phyloP scores from a whole-genome alignment of 2,113 vertebrate species.

The Hipposideros armiger region DNA sequence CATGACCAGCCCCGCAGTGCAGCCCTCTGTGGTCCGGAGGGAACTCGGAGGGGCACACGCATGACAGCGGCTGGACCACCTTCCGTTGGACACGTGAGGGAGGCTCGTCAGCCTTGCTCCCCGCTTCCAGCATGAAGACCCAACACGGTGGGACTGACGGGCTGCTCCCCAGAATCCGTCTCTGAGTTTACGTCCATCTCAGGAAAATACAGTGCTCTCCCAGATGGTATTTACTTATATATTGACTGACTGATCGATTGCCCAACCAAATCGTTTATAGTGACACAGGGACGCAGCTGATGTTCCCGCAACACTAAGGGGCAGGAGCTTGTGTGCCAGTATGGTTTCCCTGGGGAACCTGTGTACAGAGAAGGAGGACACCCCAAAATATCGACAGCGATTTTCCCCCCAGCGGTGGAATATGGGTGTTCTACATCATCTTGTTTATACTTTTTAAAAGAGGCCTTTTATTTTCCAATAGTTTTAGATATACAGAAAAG shows the following conservation, averaged over 20 bases:
- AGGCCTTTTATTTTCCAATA: not conserved
- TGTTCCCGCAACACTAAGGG: accelerated
- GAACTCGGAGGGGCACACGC: not conserved
- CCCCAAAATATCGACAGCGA: accelerated
- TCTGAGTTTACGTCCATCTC: not conserved
- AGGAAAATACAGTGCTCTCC: accelerated
- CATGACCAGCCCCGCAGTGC: accelerated
- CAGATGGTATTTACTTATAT: accelerated
- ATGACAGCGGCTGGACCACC: not conserved
- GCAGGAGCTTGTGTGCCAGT: accelerated
- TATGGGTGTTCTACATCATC: accelerated
- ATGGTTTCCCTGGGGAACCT: accelerated
- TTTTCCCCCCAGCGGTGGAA: accelerated
- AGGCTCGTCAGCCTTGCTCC: accelerated
- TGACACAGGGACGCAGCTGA: not conserved
- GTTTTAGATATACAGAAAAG: not conserved
- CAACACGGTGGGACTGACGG: accelerated
- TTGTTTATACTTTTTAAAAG: not conserved
- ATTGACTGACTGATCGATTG: accelerated
- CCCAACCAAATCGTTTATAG: accelerated
- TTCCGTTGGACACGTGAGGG: accelerated
- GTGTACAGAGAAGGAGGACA: accelerated
- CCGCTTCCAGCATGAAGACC: not conserved
- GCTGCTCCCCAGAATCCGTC: not conserved
- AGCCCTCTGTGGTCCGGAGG: not conserved